Percentiles rank a stretch among this genome's conserved stretches.
Conservation (phyloP, 2,797 vertebrate genomes). For the Schizothorax lantsangensis region DNA sequence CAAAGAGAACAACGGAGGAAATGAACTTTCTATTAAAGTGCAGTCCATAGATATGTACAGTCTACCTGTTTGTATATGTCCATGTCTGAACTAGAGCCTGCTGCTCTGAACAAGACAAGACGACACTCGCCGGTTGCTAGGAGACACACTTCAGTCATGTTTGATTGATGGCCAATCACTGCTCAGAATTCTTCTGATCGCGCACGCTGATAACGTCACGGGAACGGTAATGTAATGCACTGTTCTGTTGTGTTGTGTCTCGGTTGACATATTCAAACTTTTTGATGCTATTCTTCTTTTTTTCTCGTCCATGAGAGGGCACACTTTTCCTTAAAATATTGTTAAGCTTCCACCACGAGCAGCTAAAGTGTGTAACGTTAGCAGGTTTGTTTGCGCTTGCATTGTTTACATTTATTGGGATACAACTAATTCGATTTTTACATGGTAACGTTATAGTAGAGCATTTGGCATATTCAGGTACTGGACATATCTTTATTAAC, state of each 20-base stretch:
- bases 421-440: not conserved
- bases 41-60: not conserved
- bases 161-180: conserved; percentile 56
- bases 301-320: conserved; percentile 46
- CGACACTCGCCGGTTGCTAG: conserved; percentile 55
- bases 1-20: not conserved
- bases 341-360: not conserved
- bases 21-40: not conserved
- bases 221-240: not conserved
- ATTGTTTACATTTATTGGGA: not conserved
- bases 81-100: conserved; percentile 46
- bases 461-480: not conserved
- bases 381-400: not conserved
- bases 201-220: not conserved
- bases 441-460: not conserved
- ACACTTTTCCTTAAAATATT: conserved; percentile 33
- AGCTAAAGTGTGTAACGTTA: no score
- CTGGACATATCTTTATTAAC: not conserved
- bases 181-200: not conserved
- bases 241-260: not conserved
- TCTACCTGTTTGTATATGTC: conserved; percentile 51
- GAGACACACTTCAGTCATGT: conserved; percentile 47
- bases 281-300: not conserved
- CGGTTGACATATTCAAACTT: not conserved
- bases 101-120: not conserved